Conservation (phyloP, 2,888 invertebrate species). For the Cataglyphis rosenhaueri region DNA sequence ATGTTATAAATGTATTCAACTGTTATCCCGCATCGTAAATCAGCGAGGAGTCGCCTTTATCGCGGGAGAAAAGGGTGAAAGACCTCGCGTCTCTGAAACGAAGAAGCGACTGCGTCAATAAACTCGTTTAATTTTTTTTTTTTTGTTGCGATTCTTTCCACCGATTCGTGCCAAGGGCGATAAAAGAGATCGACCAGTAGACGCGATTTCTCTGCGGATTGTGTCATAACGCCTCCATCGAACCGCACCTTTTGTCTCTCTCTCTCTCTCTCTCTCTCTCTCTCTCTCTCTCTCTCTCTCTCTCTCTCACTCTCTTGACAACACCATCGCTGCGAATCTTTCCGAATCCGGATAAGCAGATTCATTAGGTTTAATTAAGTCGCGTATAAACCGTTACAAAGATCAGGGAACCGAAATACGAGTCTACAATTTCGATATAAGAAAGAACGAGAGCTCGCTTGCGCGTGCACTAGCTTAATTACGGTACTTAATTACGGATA, state of each 20-base stretch:
- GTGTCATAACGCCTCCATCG: conserved; percentile 43
- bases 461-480: conserved; percentile 7
- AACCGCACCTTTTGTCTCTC: background rate
- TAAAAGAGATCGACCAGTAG: conserved; percentile 67
- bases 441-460: background rate
- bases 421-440: background rate
- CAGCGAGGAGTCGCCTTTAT: background rate
- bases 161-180: conserved; percentile 73
- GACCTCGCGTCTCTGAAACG: conserved; percentile 13
- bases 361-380: background rate
- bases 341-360: background rate
- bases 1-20: background rate
- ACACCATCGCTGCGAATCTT: background rate
- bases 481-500: background rate
- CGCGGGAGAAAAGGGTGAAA: conserved; percentile 34
- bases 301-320: background rate
- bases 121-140: background rate
- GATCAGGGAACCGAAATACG: background rate
- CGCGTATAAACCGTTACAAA: background rate
- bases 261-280: background rate
- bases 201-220: conserved; percentile 53
- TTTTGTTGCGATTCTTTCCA: conserved; percentile 54
- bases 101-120: conserved; percentile 36
- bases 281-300: background rate
- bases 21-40: background rate